Evolutionary conservation across 2,797 vertebrate genomes (phyloP).

Genomic region (Clarias laeviceps): DNA sequence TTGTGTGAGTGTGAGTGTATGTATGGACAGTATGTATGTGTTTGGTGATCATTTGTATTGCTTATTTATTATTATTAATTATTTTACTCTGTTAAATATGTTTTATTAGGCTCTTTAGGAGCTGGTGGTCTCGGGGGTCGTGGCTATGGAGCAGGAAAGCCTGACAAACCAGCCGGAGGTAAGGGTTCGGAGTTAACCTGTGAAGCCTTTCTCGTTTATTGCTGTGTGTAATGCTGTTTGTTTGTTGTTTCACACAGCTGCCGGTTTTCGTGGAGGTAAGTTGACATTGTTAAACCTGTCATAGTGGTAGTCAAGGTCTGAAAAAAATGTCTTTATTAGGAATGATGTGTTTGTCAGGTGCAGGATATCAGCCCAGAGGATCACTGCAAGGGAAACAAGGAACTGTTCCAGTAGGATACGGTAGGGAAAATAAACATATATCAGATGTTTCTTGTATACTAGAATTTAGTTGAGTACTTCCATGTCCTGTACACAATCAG

Average conservation of each 20-base stretch:
- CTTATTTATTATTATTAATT: neutral
- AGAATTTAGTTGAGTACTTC: neutral
- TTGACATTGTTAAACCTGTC: constrained; percentile 24
- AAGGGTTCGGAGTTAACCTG: neutral
- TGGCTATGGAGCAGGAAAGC: constrained; percentile 41
- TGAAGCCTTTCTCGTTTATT: neutral
- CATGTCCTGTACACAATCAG: neutral
- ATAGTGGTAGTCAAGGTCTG: constrained; percentile 52
- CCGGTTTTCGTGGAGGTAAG: constrained; percentile 66
- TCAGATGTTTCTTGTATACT: neutral
- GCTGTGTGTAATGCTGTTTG: neutral
- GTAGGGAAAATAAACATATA: neutral
- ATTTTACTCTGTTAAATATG: neutral
- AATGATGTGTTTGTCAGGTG: constrained; percentile 45
- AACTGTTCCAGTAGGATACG: constrained; percentile 30
- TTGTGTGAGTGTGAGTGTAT: constrained; percentile 4
- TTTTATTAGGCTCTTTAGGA: neutral
- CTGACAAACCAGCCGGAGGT: constrained; percentile 36
- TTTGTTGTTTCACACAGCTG: constrained; percentile 57
- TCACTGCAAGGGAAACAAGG: constrained; percentile 66
- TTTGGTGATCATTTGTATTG: neutral
- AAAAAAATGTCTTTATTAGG: constrained; percentile 19
- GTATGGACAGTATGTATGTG: too few relatives aligned
- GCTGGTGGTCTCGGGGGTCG: constrained; percentile 48
- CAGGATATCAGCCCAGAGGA: constrained; percentile 66